Percentiles rank a stretch among this genome's conserved stretches.
These are phyloP conservation scores for Phengaris arion DNA, from an alignment of 2,888 invertebrate species.

Conservation along the genomic window DNA sequence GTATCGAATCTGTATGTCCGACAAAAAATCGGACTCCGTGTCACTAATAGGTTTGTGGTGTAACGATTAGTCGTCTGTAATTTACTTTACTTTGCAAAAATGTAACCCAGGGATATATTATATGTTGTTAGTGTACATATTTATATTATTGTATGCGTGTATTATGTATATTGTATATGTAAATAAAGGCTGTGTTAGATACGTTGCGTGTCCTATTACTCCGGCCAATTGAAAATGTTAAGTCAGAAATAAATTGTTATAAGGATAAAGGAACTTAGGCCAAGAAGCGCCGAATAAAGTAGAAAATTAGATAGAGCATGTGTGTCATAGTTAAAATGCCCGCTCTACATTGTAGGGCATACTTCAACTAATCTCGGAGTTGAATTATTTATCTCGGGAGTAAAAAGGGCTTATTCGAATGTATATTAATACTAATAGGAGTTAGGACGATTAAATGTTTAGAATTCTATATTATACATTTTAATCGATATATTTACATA, in stretches of 20 bases:
- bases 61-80: not conserved
- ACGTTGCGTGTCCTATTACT: conserved; percentile 24
- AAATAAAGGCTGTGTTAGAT: conserved; percentile 23
- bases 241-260: not conserved
- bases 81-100: conserved; percentile 14
- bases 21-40: not conserved
- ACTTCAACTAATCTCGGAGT: not conserved
- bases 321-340: not conserved
- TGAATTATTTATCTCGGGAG: not conserved
- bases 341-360: not conserved
- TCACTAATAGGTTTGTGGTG: not conserved
- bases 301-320: conserved; percentile 6
- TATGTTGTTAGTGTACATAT: not conserved
- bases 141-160: conserved; percentile 2
- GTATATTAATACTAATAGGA: not conserved
- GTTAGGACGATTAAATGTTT: not conserved
- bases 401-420: conserved; percentile 10
- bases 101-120: conserved; percentile 5
- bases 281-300: not conserved
- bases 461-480: not conserved
- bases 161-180: conserved; percentile 2
- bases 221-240: conserved; percentile 20
- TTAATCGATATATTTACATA: conserved; percentile 14
- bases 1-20: too few species aligned
- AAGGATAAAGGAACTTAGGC: not conserved